A percentile compares a stretch with the other conserved stretches of the same genome.
Evolutionary conservation across 2,113 vertebrate species (phyloP).

Genomic region (Callospermophilus lateralis): DNA sequence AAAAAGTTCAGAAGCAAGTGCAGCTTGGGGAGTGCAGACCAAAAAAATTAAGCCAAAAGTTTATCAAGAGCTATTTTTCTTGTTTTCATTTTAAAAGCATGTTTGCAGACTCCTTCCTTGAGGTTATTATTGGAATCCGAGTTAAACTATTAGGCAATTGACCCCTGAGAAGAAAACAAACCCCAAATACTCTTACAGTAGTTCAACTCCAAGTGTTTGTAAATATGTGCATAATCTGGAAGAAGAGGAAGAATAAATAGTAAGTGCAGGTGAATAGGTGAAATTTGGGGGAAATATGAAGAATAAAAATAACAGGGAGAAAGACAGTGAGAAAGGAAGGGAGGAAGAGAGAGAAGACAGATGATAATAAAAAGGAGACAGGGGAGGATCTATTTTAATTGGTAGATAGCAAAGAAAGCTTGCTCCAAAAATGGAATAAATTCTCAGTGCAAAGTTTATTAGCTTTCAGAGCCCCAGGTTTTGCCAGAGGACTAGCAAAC

Average conservation of each 20-base stretch:
- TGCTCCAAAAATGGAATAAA: conserved; percentile 22
- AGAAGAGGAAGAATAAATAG: conserved; percentile 11
- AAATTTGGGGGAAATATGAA: neutral
- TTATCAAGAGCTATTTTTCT: conserved; percentile 66
- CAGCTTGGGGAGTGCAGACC: conserved; percentile 4
- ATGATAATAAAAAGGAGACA: neutral
- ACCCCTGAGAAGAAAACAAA: conserved; percentile 77
- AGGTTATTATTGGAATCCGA: conserved; percentile 65
- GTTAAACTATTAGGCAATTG: conserved; percentile 71
- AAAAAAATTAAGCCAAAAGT: conserved; percentile 59
- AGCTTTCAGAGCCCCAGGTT: conserved; percentile 31
- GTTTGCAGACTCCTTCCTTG: conserved; percentile 52
- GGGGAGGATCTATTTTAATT: neutral
- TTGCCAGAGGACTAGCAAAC: neutral
- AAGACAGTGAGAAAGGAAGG: neutral
- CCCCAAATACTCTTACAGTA: neutral
- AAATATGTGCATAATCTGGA: conserved; percentile 65
- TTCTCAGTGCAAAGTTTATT: conserved; percentile 51
- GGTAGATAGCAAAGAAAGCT: conserved; percentile 69
- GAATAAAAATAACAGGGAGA: neutral
- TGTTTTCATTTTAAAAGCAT: conserved; percentile 61
- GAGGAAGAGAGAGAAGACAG: too few relatives aligned
- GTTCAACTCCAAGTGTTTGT: conserved; percentile 66
- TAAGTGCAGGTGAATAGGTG: neutral
- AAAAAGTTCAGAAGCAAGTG: conserved; percentile 45